Evolutionary conservation across 2,797 vertebrate species (phyloP).

Genomic region (Alca torda): DNA sequence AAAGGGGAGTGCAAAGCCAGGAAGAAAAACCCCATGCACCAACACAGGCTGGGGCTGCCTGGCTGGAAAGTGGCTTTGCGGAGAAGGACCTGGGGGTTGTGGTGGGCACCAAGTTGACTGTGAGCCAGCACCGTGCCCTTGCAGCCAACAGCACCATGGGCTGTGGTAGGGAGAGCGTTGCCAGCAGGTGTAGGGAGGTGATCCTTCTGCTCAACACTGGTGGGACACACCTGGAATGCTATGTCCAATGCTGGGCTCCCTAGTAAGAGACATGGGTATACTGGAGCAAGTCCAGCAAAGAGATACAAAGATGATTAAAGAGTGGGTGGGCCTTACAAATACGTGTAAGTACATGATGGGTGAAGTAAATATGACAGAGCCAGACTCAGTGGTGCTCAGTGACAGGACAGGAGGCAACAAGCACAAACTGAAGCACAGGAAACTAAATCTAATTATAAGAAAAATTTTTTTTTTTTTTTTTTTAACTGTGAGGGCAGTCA

Average conservation of each 20-base stretch:
- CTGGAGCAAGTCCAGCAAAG: no score
- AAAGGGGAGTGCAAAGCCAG: no score
- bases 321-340: not conserved
- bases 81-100: not conserved
- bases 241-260: no score
- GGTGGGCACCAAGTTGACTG: not conserved
- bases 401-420: no score
- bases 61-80: not conserved
- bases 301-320: not conserved
- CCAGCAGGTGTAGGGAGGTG: not conserved
- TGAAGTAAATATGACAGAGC: not conserved
- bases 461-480: no score
- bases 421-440: not conserved
- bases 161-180: not conserved
- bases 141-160: no score
- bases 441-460: not conserved
- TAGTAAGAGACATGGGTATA: no score
- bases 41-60: not conserved
- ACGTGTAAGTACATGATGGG: no score
- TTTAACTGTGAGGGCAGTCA: not conserved
- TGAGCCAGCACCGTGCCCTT: not conserved
- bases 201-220: not conserved
- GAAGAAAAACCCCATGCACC: not conserved
- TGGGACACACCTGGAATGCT: not conserved
- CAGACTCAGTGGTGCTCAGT: not conserved